Percentiles rank a stretch among this genome's conserved stretches.
Evolutionary conservation across 2,888 invertebrate genomes (phyloP).

Genomic region (Cephonodes hylas): DNA sequence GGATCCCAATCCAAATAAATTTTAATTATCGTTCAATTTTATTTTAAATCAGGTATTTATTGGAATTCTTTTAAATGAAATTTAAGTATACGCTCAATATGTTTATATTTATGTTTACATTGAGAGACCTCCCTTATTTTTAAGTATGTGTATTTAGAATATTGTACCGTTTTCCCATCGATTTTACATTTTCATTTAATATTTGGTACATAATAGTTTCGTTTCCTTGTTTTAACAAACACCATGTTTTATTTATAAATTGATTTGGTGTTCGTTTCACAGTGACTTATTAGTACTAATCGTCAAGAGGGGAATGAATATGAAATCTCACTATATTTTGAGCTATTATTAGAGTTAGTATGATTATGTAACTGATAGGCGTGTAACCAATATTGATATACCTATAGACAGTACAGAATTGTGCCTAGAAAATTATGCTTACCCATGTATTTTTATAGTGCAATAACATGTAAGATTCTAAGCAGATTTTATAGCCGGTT

Average conservation of each 20-base stretch:
- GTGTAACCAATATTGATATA: constrained; percentile 60
- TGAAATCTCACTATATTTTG: constrained; percentile 28
- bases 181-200: background rate
- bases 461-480: constrained; percentile 66
- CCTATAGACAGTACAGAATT: constrained; percentile 73
- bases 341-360: constrained; percentile 50
- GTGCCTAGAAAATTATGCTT: constrained; percentile 79
- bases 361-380: constrained; percentile 56
- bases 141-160: background rate
- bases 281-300: constrained; percentile 10
- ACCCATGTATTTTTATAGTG: constrained; percentile 76
- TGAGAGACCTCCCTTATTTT: background rate
- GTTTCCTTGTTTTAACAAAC: background rate
- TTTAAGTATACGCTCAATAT: constrained; percentile 6
- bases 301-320: constrained; percentile 1
- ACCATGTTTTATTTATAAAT: background rate
- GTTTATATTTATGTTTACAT: background rate
- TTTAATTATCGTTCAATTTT: background rate
- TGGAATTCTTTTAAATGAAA: background rate
- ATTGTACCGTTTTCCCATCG: constrained; percentile 3
- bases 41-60: background rate
- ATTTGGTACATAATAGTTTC: background rate
- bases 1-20: background rate
- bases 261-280: constrained; percentile 2
- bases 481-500: constrained; percentile 44